These are phyloP conservation scores for Noctua pronuba DNA, from an alignment of 2,888 invertebrate species.

Conservation along the genomic window DNA sequence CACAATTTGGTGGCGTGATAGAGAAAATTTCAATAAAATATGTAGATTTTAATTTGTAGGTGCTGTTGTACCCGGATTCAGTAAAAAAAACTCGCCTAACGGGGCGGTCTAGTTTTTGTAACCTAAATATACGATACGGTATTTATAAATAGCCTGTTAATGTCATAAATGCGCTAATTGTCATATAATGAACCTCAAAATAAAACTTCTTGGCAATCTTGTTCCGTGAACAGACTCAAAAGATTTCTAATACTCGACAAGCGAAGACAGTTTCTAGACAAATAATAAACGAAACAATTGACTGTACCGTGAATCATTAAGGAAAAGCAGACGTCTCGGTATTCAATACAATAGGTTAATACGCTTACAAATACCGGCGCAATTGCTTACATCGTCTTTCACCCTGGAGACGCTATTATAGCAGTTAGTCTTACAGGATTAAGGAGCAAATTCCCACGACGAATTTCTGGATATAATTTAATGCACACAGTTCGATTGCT, in stretches of 20 bases:
- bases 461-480: slow-evolving; percentile 51
- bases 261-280: slow-evolving; percentile 48
- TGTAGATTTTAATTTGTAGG: slow-evolving; percentile 10
- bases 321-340: slow-evolving; percentile 62
- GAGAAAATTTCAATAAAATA: slow-evolving; percentile 20
- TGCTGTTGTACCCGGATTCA: slow-evolving; percentile 19
- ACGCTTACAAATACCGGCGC: slow-evolving; percentile 68
- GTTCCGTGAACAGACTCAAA: slow-evolving; percentile 19
- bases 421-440: slow-evolving; percentile 37
- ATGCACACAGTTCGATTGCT: slow-evolving; percentile 62
- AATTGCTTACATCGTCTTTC: slow-evolving; percentile 65
- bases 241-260: slow-evolving; percentile 48
- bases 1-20: slow-evolving; percentile 3
- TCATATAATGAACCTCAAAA: not conserved
- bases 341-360: slow-evolving; percentile 70
- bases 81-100: slow-evolving; percentile 24
- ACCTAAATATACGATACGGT: not conserved
- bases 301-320: slow-evolving; percentile 65
- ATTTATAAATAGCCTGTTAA: slow-evolving; percentile 16
- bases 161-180: not conserved
- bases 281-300: slow-evolving; percentile 62
- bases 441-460: slow-evolving; percentile 56
- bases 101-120: not conserved
- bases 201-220: slow-evolving; percentile 3
- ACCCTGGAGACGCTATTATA: slow-evolving; percentile 50